Evolutionary conservation across 2,113 vertebrate genomes (phyloP).

Genomic region (Gallinago undulata): DNA sequence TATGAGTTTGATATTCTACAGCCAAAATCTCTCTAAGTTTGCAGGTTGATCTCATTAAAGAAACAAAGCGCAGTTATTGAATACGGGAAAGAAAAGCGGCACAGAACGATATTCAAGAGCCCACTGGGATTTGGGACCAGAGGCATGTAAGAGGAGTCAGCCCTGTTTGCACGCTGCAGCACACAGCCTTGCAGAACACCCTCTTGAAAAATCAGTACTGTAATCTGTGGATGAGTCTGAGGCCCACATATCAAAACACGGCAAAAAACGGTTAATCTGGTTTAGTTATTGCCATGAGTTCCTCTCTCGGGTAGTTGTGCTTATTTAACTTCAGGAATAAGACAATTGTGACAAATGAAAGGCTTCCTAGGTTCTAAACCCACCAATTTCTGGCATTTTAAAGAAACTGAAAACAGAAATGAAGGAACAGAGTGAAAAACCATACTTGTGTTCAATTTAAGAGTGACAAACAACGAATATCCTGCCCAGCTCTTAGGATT

Average conservation of each 20-base stretch:
- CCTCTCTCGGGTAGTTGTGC: rapidly evolving
- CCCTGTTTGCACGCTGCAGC: not conserved
- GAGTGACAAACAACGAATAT: not conserved
- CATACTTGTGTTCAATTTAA: not conserved
- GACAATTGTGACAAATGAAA: not conserved
- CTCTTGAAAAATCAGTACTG: not conserved
- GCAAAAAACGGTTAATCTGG: not conserved
- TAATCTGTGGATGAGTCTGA: not conserved
- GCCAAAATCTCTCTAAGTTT: not conserved
- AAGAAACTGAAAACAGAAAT: not conserved
- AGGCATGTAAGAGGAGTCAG: not conserved
- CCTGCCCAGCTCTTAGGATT: not conserved
- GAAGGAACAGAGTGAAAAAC: not conserved
- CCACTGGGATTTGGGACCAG: not conserved
- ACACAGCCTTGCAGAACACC: not conserved
- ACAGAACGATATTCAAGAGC: not conserved
- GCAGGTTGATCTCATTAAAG: not conserved
- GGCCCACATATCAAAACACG: not conserved
- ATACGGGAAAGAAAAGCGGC: not conserved
- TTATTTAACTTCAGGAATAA: not conserved
- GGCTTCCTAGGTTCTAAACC: not conserved
- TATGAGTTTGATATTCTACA: not conserved
- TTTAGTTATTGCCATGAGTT: not conserved
- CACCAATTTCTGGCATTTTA: not conserved
- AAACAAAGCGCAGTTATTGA: not conserved